These are phyloP conservation scores for Stegana nigrithorax DNA, from an alignment of 2,888 invertebrate genomes.

Conservation along the genomic window DNA sequence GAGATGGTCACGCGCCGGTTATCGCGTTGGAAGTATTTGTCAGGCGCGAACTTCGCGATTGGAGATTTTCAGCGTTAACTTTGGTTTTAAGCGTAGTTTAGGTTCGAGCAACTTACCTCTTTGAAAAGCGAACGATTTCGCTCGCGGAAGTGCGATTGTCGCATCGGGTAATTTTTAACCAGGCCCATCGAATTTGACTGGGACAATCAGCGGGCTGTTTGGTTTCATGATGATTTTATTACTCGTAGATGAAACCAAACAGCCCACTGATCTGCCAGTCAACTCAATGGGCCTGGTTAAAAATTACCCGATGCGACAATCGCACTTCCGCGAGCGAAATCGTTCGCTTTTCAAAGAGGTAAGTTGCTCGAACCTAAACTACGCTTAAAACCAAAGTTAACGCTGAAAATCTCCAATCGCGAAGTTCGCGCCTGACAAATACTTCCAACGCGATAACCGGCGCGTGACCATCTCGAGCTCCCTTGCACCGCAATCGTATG, in stretches of 20 bases:
- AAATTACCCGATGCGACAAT: conserved; percentile 55
- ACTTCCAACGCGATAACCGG: conserved; percentile 35
- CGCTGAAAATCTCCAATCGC: too few species aligned
- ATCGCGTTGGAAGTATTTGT: conserved; percentile 35
- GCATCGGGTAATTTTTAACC: conserved; percentile 52
- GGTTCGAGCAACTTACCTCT: conserved; percentile 47
- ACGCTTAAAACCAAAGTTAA: too few species aligned
- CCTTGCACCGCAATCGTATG: too few species aligned
- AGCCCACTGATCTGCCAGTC: too few species aligned
- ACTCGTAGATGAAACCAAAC: too few species aligned
- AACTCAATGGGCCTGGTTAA: too few species aligned
- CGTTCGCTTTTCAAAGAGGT: conserved; percentile 62
- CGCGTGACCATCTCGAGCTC: too few species aligned
- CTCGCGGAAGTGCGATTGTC: conserved; percentile 64
- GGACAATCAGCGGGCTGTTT: too few species aligned
- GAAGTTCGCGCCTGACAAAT: conserved; percentile 30
- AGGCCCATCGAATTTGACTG: too few species aligned
- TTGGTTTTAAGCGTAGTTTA: not conserved
- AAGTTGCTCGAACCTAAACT: conserved; percentile 12
- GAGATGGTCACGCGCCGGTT: too few species aligned
- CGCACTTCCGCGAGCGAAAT: conserved; percentile 65
- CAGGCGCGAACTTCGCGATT: conserved; percentile 26
- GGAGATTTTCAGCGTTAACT: too few species aligned
- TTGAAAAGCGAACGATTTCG: conserved; percentile 60
- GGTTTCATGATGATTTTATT: too few species aligned